phyloP scores from a whole-genome alignment of 2,113 vertebrate genomes.

The Melospiza melodia region DNA sequence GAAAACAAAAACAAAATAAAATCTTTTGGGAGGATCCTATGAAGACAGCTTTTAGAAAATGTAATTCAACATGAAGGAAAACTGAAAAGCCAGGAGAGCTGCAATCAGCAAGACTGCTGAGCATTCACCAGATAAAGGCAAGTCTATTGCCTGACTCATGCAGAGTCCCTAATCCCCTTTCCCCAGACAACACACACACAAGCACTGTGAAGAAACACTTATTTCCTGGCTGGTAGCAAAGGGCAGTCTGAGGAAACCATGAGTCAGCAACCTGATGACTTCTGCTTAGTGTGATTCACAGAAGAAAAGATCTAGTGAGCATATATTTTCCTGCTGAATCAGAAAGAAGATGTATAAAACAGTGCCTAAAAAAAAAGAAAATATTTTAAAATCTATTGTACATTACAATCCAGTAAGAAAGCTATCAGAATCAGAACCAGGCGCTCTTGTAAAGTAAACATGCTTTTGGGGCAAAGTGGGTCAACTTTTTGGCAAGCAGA shows the following conservation, averaged over 20 bases:
- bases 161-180: background rate
- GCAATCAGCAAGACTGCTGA: background rate
- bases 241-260: slow-evolving; percentile 20
- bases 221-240: slow-evolving; percentile 44
- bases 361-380: background rate
- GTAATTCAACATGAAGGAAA: background rate
- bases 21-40: background rate
- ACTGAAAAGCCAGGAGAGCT: background rate
- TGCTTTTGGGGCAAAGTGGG: background rate
- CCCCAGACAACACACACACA: background rate
- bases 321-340: background rate
- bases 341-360: background rate
- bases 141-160: background rate
- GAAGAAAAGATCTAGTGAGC: background rate
- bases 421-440: background rate
- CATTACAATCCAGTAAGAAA: background rate
- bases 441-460: background rate
- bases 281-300: background rate
- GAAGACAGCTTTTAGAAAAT: background rate
- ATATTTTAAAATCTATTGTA: background rate
- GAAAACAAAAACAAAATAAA: background rate
- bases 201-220: background rate
- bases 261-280: slow-evolving; percentile 31
- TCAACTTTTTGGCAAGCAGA: background rate
- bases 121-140: background rate